Percentiles rank a stretch among this genome's conserved stretches.
These are phyloP conservation scores for Ypsolopha scabrella DNA, from an alignment of 2,888 invertebrate species.

Conservation along the genomic window DNA sequence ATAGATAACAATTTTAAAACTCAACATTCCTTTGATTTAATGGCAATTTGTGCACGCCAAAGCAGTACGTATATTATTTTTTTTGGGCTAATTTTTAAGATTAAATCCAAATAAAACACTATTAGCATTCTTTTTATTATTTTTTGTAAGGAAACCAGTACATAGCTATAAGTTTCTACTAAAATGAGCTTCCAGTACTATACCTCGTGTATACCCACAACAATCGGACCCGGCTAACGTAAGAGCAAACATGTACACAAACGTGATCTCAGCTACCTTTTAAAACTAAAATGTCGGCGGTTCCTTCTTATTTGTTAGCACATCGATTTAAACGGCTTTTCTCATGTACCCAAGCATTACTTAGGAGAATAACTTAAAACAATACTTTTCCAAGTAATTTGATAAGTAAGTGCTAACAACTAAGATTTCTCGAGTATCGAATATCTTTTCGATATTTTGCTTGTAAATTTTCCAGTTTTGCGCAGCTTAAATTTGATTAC, in stretches of 20 bases:
- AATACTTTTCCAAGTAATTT: too few species aligned
- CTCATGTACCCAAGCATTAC: not conserved
- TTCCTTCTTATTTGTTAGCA: conserved; percentile 1
- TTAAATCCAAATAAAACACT: too few species aligned
- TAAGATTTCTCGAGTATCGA: too few species aligned
- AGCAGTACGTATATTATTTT: too few species aligned
- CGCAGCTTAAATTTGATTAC: not conserved
- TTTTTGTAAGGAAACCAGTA: not conserved
- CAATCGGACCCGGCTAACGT: conserved; percentile 38
- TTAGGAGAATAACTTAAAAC: too few species aligned
- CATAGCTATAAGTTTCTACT: not conserved
- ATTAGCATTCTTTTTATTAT: too few species aligned
- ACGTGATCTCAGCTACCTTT: conserved; percentile 20
- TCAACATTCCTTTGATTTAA: too few species aligned
- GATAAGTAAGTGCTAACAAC: too few species aligned
- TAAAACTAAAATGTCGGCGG: conserved; percentile 21
- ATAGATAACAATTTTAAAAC: too few species aligned
- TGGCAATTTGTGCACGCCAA: too few species aligned
- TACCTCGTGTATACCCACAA: conserved; percentile 23
- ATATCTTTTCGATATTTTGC: too few species aligned
- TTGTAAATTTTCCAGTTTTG: not conserved
- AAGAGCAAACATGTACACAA: conserved; percentile 47
- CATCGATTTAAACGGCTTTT: not conserved
- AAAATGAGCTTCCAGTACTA: not conserved
- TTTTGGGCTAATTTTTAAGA: too few species aligned